These are phyloP conservation scores for Coracias cyanogaster DNA, from an alignment of 2,797 vertebrate genomes.

Conservation along the genomic window DNA sequence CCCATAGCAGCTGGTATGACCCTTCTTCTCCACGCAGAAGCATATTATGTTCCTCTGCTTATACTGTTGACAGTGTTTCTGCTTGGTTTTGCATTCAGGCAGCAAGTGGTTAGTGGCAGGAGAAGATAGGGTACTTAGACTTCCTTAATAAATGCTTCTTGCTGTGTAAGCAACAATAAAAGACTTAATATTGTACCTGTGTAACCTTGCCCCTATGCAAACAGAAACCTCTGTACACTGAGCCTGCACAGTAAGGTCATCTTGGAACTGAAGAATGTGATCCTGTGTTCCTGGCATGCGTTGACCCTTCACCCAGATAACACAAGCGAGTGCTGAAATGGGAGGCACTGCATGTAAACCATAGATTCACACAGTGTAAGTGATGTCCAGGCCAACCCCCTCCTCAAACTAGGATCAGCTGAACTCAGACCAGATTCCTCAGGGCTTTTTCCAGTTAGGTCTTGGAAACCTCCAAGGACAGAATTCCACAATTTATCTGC, in stretches of 20 bases:
- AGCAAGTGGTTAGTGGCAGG: not conserved
- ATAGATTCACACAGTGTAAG: not conserved
- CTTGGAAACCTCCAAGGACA: not conserved
- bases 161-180: not conserved
- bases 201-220: not conserved
- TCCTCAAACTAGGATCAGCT: not conserved
- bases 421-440: not conserved
- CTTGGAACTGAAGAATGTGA: not conserved
- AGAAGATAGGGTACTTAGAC: accelerated
- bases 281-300: not conserved
- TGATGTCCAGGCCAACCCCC: not conserved
- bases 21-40: not conserved
- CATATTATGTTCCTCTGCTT: accelerated
- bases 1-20: not conserved
- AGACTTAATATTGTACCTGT: not conserved
- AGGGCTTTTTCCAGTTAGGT: not conserved
- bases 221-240: accelerated
- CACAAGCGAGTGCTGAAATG: not conserved
- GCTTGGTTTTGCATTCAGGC: not conserved
- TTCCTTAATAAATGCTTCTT: not conserved
- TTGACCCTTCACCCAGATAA: not conserved
- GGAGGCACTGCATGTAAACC: not conserved
- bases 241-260: not conserved
- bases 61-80: not conserved
- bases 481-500: not conserved